Evolutionary conservation across 2,888 invertebrate genomes (phyloP).

Genomic region (Cephalotes varians): DNA sequence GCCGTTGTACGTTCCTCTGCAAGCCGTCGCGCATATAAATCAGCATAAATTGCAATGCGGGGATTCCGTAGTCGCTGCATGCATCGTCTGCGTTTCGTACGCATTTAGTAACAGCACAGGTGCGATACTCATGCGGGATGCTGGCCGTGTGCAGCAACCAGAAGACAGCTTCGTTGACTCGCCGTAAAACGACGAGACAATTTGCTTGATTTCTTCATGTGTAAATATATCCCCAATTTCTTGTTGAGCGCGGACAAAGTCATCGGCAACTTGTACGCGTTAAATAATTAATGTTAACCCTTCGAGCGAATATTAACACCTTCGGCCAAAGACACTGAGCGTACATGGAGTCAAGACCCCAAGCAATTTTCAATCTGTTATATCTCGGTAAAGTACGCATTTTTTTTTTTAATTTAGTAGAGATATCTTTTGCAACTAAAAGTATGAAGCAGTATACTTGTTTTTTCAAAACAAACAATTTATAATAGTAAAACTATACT

Average conservation of each 20-base stretch:
- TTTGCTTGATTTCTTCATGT: conserved; percentile 2
- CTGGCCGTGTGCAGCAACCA: conserved; percentile 33
- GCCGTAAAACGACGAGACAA: conserved; percentile 25
- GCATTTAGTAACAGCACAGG: conserved; percentile 60
- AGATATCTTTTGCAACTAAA: no score
- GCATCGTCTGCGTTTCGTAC: conserved; percentile 71
- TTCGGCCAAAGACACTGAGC: no score
- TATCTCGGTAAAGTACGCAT: no score
- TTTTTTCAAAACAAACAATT: no score
- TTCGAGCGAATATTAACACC: no score
- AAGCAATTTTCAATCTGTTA: no score
- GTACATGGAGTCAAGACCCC: no score
- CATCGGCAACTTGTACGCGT: neutral
- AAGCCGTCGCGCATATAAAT: conserved; percentile 82
- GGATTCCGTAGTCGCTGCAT: conserved; percentile 80
- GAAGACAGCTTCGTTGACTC: conserved; percentile 27
- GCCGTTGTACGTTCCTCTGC: conserved; percentile 59
- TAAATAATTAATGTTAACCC: neutral
- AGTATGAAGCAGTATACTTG: no score
- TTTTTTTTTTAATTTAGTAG: no score
- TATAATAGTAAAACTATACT: no score
- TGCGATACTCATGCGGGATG: conserved; percentile 42
- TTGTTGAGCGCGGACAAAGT: neutral
- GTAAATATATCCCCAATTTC: neutral
- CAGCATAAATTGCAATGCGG: conserved; percentile 83